Evolutionary conservation across 2,113 vertebrate species (phyloP).

Genomic region (Ardeotis arabs): DNA sequence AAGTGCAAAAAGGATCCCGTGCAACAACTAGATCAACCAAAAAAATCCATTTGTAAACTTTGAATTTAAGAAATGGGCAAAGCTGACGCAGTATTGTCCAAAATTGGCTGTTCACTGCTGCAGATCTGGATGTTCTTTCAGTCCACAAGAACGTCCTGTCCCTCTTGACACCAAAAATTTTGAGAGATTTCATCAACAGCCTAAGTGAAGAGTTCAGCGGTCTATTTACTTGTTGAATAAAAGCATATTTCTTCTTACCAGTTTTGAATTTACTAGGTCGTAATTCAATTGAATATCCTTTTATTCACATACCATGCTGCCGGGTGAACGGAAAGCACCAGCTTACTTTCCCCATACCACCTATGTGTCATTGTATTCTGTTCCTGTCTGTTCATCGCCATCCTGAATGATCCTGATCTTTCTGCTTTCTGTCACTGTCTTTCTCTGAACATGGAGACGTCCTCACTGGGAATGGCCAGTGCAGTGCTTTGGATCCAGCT

Average conservation of each 20-base stretch:
- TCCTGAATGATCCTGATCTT: background rate
- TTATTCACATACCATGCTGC: background rate
- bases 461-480: background rate
- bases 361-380: background rate
- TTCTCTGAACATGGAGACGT: background rate
- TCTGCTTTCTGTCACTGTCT: background rate
- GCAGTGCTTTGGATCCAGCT: background rate
- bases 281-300: background rate
- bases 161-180: background rate
- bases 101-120: background rate
- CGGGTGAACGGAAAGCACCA: background rate
- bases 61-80: background rate
- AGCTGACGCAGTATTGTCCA: background rate
- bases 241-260: background rate
- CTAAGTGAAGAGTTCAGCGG: background rate
- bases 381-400: background rate
- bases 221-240: background rate
- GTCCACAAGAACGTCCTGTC: background rate
- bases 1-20: background rate
- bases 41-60: background rate
- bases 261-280: background rate
- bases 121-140: background rate
- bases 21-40: background rate
- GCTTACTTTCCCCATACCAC: background rate
- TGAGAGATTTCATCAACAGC: background rate